These are phyloP conservation scores for Xestia sexstrigata DNA, from an alignment of 2,888 invertebrate genomes.

Conservation along the genomic window DNA sequence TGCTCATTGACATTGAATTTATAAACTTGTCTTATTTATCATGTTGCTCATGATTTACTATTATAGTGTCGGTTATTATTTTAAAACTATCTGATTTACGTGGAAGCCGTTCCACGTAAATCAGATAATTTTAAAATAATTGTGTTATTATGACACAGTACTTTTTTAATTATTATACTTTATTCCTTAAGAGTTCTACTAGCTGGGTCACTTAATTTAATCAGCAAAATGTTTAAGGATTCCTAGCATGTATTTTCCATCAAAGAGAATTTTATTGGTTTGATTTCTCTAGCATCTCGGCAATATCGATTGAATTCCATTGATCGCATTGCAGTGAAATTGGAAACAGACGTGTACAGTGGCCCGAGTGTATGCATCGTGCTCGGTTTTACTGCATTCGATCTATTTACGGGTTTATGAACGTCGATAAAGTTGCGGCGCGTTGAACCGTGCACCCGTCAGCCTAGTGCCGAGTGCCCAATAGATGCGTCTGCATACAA, in stretches of 20 bases:
- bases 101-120: too few relatives aligned
- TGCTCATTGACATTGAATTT: conserved; percentile 57
- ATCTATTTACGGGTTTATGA: conserved; percentile 89
- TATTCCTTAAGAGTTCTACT: not conserved
- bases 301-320: conserved; percentile 79
- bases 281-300: conserved; percentile 41
- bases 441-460: conserved; percentile 76
- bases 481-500: conserved; percentile 69
- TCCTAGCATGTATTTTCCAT: not conserved
- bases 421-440: conserved; percentile 82
- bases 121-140: too few relatives aligned
- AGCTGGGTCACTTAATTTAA: not conserved
- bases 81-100: conserved; percentile 38
- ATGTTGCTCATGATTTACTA: conserved; percentile 37
- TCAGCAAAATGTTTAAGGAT: not conserved
- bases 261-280: conserved; percentile 37
- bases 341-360: conserved; percentile 78
- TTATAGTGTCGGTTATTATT: conserved; percentile 26
- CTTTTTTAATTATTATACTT: conserved; percentile 6
- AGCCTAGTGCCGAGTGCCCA: conserved; percentile 65
- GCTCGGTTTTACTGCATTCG: conserved; percentile 86
- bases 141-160: conserved; percentile 2
- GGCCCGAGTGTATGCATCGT: conserved; percentile 71
- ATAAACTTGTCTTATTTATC: conserved; percentile 52
- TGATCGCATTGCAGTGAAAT: conserved; percentile 85